Evolutionary conservation across 2,797 vertebrate genomes (phyloP).

Genomic region (Microctenopoma stevenorrisi): DNA sequence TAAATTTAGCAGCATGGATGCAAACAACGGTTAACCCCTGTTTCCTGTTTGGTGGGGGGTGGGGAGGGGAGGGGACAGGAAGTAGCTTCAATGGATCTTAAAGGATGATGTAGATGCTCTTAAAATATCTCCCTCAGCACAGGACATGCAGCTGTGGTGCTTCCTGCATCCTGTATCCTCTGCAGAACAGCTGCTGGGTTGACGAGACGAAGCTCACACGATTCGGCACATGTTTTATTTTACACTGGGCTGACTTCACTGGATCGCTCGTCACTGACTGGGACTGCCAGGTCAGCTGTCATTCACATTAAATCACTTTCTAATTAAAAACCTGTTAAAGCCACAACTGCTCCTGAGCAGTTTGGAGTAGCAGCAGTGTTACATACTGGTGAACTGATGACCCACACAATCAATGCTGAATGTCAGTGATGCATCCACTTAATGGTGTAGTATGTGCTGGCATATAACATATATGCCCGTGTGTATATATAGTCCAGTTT

Average conservation of each 20-base stretch:
- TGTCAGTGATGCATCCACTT: background rate
- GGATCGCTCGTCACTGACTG: background rate
- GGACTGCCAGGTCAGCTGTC: no score
- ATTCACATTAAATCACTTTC: background rate
- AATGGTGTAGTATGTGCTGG: background rate
- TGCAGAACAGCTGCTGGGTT: slow-evolving; percentile 56
- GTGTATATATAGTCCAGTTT: no score
- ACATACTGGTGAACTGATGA: no score
- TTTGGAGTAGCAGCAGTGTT: background rate
- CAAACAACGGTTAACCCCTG: slow-evolving; percentile 22
- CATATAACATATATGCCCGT: no score
- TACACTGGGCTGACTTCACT: background rate
- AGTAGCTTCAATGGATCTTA: background rate
- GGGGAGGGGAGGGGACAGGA: background rate
- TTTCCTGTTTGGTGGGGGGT: slow-evolving; percentile 42
- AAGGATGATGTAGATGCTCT: slow-evolving; percentile 59
- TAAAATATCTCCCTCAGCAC: slow-evolving; percentile 32
- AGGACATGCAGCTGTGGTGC: slow-evolving; percentile 39
- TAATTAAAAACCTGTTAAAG: background rate
- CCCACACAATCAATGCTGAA: background rate
- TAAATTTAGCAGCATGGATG: background rate
- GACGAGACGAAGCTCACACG: slow-evolving; percentile 24
- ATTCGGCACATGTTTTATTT: background rate
- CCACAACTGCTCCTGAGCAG: background rate
- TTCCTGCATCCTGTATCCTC: slow-evolving; percentile 73